Conservation (phyloP, 2,113 vertebrate species). For the Myodes glareolus region DNA sequence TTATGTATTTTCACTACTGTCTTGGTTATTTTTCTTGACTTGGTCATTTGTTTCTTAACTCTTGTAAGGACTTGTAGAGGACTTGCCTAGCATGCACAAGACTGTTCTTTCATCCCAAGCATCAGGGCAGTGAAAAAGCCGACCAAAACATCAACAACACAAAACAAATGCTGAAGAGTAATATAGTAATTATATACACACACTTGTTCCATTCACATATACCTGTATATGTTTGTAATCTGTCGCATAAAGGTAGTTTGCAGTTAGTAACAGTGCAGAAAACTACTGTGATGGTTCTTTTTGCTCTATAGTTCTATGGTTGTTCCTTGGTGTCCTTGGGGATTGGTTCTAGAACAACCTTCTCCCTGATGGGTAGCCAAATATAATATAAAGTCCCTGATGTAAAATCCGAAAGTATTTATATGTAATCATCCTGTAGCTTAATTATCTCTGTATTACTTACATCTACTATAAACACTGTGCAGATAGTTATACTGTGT, state of each 20-base stretch:
- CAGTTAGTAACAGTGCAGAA: not conserved
- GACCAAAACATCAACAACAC: not conserved
- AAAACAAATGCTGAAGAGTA: not conserved
- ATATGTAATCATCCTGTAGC: not conserved
- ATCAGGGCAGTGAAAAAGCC: not conserved
- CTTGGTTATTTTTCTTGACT: constrained; percentile 48
- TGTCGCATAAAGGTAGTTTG: not conserved
- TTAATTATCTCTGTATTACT: not conserved
- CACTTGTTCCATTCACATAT: not conserved
- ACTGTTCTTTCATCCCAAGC: not conserved
- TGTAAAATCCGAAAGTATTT: not conserved
- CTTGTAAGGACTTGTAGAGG: not conserved
- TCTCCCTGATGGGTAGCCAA: not conserved
- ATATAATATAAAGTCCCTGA: not conserved
- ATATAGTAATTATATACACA: not conserved
- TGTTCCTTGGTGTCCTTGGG: not conserved
- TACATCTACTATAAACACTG: not conserved
- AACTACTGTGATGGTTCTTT: not conserved
- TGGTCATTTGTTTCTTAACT: constrained; percentile 1
- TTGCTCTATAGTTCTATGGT: not conserved
- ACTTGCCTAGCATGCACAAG: not conserved
- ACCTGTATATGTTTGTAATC: not conserved
- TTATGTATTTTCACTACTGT: not conserved
- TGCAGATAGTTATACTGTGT: not conserved
- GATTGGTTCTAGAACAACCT: not conserved